Conservation (phyloP, 2,113 vertebrate genomes). For the Neogale vison region DNA sequence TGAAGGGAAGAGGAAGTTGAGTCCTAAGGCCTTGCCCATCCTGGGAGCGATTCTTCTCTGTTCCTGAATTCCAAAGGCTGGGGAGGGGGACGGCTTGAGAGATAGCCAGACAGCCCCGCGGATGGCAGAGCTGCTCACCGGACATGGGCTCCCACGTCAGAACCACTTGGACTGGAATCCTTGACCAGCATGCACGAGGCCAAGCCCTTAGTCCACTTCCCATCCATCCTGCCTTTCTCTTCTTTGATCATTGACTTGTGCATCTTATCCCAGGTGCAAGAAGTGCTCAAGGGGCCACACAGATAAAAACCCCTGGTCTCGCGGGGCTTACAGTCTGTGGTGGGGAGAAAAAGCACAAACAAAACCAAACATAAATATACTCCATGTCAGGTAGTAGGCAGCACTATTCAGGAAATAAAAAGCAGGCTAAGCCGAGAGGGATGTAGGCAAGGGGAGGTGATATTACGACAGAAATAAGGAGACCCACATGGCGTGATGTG, state of each 20-base stretch:
- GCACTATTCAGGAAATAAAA: neutral
- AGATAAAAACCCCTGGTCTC: neutral
- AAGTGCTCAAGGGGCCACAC: neutral
- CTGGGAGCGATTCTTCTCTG: neutral
- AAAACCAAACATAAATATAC: neutral
- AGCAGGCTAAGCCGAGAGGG: neutral
- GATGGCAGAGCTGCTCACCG: fast-evolving
- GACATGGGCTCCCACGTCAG: fast-evolving
- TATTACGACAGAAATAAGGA: no score
- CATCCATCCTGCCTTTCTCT: no score
- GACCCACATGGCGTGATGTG: fast-evolving
- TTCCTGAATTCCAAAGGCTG: no score
- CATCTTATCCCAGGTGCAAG: fast-evolving
- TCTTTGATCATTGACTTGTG: neutral
- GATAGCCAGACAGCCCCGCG: fast-evolving
- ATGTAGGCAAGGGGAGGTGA: neutral
- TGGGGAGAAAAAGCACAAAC: neutral
- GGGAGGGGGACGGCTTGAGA: no score
- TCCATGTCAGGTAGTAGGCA: fast-evolving
- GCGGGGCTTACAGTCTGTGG: neutral
- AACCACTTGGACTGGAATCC: neutral
- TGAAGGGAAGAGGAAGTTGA: fast-evolving
- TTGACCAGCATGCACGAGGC: fast-evolving
- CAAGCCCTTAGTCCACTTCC: neutral
- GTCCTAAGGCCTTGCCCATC: no score